Conservation (phyloP, 2,797 vertebrate species). For the Telmatherina bonti region DNA sequence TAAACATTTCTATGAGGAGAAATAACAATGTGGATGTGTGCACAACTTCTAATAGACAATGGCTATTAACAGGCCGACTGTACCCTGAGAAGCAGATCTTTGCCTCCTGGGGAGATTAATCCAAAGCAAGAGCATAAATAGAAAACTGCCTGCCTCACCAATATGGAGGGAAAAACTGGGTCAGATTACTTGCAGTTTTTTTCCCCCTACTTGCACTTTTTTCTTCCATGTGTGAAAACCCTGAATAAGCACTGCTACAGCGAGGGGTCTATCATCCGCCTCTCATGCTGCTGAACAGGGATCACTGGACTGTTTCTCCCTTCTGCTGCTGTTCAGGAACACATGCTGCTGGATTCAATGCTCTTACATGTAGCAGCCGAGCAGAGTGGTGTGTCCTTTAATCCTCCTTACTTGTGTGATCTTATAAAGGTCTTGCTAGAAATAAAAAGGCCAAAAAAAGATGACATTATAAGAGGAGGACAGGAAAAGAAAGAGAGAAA, state of each 20-base stretch:
- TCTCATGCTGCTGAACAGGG: slow-evolving; percentile 28
- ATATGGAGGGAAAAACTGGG: slow-evolving; percentile 52
- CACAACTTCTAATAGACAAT: slow-evolving; percentile 40
- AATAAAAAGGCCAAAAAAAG: slow-evolving; percentile 34
- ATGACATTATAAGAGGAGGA: no score
- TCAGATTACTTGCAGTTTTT: slow-evolving; percentile 66
- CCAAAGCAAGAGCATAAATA: slow-evolving; percentile 34
- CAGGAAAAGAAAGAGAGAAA: no score
- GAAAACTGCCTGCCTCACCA: slow-evolving; percentile 46
- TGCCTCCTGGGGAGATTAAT: slow-evolving; percentile 48
- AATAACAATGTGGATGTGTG: slow-evolving; percentile 6
- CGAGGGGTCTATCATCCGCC: slow-evolving; percentile 16
- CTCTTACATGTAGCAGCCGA: slow-evolving; percentile 18
- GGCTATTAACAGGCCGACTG: slow-evolving; percentile 36
- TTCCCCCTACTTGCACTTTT: slow-evolving; percentile 36
- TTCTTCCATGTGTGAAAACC: slow-evolving; percentile 50
- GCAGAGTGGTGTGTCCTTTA: slow-evolving; percentile 22
- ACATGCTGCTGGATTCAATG: slow-evolving; percentile 1
- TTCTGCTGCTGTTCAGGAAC: slow-evolving; percentile 24
- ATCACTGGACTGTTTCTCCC: background rate
- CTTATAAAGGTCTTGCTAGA: slow-evolving; percentile 24
- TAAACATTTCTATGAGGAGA: background rate
- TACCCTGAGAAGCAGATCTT: slow-evolving; percentile 33
- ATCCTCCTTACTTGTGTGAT: slow-evolving; percentile 20
- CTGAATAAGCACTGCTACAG: slow-evolving; percentile 62